phyloP scores from a whole-genome alignment of 1,140 invertebrate genomes.

The Bombyx mandarina region DNA sequence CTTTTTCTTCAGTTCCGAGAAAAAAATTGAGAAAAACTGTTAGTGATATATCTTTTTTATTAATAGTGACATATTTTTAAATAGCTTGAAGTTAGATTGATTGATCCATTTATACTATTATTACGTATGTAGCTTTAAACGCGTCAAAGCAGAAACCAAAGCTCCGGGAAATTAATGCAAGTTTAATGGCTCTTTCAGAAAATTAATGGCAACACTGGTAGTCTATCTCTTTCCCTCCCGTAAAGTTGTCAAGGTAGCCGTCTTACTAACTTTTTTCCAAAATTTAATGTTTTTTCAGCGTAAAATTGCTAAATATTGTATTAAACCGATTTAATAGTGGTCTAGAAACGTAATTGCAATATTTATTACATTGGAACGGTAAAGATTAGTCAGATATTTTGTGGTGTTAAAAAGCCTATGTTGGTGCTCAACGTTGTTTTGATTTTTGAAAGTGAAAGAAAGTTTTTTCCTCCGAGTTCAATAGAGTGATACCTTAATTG shows the following conservation, averaged over 20 bases:
- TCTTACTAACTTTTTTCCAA: conserved; percentile 36
- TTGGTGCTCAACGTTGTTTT: conserved; percentile 60
- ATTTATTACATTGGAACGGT: conserved; percentile 37
- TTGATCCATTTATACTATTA: background rate
- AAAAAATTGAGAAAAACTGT: no score
- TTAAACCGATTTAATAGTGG: conserved; percentile 17
- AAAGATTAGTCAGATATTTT: conserved; percentile 58
- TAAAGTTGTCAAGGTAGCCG: conserved; percentile 62
- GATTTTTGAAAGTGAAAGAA: conserved; percentile 27
- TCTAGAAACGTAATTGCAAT: conserved; percentile 8
- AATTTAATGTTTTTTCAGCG: conserved; percentile 29
- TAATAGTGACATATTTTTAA: no score
- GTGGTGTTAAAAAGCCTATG: conserved; percentile 32
- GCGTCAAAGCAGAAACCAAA: background rate
- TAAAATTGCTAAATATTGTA: conserved; percentile 33
- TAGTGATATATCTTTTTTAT: no score
- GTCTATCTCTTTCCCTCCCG: conserved; percentile 66
- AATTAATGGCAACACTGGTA: conserved; percentile 26
- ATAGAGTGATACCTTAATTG: background rate
- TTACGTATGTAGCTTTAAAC: background rate
- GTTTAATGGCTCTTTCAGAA: background rate
- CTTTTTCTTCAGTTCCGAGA: no score
- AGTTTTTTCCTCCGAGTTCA: conserved; percentile 1
- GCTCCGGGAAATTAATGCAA: background rate
- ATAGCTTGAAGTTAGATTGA: no score